phyloP scores from a whole-genome alignment of 2,113 vertebrate species.

The Cephalopholis sonnerati region DNA sequence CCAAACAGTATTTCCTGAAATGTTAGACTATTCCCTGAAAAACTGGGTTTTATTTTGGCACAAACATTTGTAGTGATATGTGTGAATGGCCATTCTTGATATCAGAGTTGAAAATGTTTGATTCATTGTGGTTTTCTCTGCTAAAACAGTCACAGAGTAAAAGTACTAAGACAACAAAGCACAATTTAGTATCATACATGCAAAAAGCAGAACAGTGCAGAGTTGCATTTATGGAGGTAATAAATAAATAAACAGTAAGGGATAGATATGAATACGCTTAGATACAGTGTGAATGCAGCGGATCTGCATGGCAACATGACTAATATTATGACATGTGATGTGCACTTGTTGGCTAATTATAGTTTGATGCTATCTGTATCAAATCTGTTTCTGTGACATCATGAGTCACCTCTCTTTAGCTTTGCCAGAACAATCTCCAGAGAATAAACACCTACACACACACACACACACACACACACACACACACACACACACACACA shows the following conservation, averaged over 20 bases:
- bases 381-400: conserved; percentile 44
- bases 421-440: conserved; percentile 27
- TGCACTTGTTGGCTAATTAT: background rate
- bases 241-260: no score
- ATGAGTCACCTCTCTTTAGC: conserved; percentile 53
- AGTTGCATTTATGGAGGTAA: no score
- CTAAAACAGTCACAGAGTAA: background rate
- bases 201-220: no score
- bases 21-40: background rate
- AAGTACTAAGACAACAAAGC: no score
- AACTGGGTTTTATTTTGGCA: background rate
- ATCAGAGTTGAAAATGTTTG: no score
- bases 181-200: no score
- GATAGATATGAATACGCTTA: no score
- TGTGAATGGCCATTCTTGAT: no score
- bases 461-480: background rate
- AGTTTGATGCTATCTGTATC: conserved; percentile 30
- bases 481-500: background rate
- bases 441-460: conserved; percentile 32
- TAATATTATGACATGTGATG: conserved; percentile 31
- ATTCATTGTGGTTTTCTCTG: background rate
- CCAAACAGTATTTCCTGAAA: background rate
- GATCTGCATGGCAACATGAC: background rate
- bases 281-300: background rate
- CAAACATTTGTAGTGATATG: background rate